Base-by-base conservation (phyloP, 2,888 invertebrate genomes). In the Noctua janthina region DNA sequence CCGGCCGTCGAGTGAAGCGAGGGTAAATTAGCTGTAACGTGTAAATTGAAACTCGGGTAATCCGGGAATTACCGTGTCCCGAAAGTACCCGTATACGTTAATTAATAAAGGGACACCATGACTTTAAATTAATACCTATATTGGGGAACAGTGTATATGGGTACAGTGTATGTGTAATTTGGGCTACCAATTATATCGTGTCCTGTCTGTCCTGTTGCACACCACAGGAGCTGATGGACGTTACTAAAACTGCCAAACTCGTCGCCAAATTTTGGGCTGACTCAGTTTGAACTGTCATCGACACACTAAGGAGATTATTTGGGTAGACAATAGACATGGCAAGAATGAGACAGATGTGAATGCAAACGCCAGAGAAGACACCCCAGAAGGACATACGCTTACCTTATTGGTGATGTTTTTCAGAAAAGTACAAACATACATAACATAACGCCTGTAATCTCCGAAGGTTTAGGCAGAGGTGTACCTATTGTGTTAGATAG, bases 21-120 rank as follows among this genome's bases (percentile, higher is more conserved):
- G 88, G 90, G 92, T 92, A 94, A 94, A 95, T 95, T 94, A 94
- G 93, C 93, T 92, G 92, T 94, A 93, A 92, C 93, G 91, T 93
- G 93, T 92, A 94, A 94, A 95, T 94, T 94, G 94, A 93, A 94
- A 94, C 92, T 92, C 91, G 89, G 91, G 92, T 92, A 92, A 93
- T 91, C 91, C 90, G 84, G 88, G 87, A 86, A 84, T 86, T 91
- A 91, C 89, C 87, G 84, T 74, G 81, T 86, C 78, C 76, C 76
- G 69, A 80, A 86, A 84, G 85, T 81, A 88, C 81, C 73, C 73
- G 70, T 79, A 83, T 82, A 86, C 87, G 89, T 90, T 91, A 92
- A 91, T 92, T 92, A 91, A 92, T 91, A 92, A 92, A 93, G 91
- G 92, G 91, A 90, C 90, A 86, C 87, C 88, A 71, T 87, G 81